These are phyloP conservation scores for Notospermus geniculatus DNA, from an alignment of 1,140 invertebrate genomes.

Conservation along the genomic window DNA sequence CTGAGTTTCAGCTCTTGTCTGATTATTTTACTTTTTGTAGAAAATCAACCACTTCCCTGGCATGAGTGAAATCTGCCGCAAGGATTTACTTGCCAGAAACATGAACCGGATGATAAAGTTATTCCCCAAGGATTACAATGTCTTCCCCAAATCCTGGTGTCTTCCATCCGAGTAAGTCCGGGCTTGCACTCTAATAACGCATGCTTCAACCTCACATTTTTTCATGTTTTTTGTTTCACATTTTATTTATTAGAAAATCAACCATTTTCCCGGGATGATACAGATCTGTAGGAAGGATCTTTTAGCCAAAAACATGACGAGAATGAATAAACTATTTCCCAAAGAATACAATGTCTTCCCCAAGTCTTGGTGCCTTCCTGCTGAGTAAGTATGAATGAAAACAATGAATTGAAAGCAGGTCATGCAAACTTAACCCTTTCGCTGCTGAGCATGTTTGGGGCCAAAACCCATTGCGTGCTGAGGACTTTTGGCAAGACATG, in stretches of 20 bases:
- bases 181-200: too few relatives aligned
- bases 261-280: conserved; percentile 89
- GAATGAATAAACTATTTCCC: conserved; percentile 81
- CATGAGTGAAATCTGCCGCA: conserved; percentile 86
- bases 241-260: conserved; percentile 68
- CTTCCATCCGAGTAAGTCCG: conserved; percentile 80
- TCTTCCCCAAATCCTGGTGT: conserved; percentile 92
- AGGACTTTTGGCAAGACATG: too few relatives aligned
- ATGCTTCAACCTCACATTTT: too few relatives aligned
- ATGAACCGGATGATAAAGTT: conserved; percentile 81
- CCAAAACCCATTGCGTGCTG: too few relatives aligned
- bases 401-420: too few relatives aligned
- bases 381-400: conserved; percentile 69
- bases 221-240: too few relatives aligned
- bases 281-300: conserved; percentile 87
- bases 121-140: conserved; percentile 84
- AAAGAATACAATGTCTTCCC: conserved; percentile 89
- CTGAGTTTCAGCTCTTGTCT: too few relatives aligned
- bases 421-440: too few relatives aligned
- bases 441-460: too few relatives aligned
- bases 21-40: conserved; percentile 53
- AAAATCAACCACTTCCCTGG: conserved; percentile 91
- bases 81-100: conserved; percentile 80
- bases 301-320: conserved; percentile 77
- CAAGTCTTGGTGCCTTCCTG: conserved; percentile 88